These are phyloP conservation scores for Steromphala cineraria DNA, from an alignment of 2,888 invertebrate species.

Conservation along the genomic window DNA sequence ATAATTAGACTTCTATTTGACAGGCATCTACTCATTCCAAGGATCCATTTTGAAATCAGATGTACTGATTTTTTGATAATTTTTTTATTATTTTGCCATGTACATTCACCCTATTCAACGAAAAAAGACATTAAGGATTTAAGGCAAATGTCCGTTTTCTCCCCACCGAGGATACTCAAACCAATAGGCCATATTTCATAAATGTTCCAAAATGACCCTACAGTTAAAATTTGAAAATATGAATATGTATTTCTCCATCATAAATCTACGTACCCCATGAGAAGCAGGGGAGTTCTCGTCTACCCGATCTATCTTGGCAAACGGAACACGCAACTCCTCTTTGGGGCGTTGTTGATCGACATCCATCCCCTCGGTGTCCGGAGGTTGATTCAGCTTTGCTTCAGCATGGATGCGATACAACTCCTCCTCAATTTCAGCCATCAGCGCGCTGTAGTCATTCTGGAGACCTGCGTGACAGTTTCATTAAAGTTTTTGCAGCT, in stretches of 20 bases:
- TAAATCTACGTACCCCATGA: conserved; percentile 80
- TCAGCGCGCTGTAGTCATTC: conserved; percentile 90
- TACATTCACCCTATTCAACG: no score
- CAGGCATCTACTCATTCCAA: no score
- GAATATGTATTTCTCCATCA: neutral
- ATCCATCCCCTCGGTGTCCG: conserved; percentile 31
- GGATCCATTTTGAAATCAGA: no score
- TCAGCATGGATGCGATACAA: conserved; percentile 80
- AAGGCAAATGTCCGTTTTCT: no score
- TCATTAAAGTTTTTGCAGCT: neutral
- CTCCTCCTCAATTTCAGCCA: conserved; percentile 88
- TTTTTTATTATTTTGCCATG: no score
- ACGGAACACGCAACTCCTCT: conserved; percentile 73
- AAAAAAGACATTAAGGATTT: no score
- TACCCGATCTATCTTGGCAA: conserved; percentile 85
- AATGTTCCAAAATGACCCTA: no score
- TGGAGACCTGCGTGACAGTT: conserved; percentile 81
- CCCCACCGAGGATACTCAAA: no score
- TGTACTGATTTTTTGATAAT: no score
- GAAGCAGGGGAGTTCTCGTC: conserved; percentile 89
- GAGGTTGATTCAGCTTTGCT: conserved; percentile 42
- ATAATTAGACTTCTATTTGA: no score
- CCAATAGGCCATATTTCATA: no score
- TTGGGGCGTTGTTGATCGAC: neutral
- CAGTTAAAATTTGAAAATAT: no score